phyloP scores from a whole-genome alignment of 2,797 vertebrate genomes.

The Poecilia picta region DNA sequence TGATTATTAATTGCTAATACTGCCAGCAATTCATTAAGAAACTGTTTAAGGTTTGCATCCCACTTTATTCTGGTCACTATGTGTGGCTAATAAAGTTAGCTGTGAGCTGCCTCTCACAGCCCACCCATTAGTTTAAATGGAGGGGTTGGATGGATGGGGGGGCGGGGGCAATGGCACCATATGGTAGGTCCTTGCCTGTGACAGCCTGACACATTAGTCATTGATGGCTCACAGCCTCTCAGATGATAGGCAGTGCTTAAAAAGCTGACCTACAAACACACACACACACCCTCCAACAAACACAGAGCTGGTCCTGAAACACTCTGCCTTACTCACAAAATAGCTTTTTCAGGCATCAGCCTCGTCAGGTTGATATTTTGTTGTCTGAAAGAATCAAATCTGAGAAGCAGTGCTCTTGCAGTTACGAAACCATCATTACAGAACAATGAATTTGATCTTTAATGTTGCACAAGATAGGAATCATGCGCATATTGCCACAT shows the following conservation, averaged over 20 bases:
- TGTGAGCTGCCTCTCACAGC: slow-evolving; percentile 56
- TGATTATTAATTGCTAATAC: slow-evolving; percentile 32
- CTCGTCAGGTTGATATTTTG: slow-evolving; percentile 46
- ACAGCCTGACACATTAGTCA: slow-evolving; percentile 81
- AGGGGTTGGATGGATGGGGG: slow-evolving; percentile 43
- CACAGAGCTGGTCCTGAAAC: slow-evolving; percentile 67
- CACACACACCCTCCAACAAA: slow-evolving; percentile 26
- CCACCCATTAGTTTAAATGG: slow-evolving; percentile 70
- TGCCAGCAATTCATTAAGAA: slow-evolving; percentile 26
- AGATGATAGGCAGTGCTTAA: slow-evolving; percentile 73
- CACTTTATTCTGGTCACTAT: slow-evolving; percentile 34
- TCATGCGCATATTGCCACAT: slow-evolving; percentile 38
- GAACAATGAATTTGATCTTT: slow-evolving; percentile 44
- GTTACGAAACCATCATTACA: slow-evolving; percentile 43
- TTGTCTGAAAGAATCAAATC: not conserved
- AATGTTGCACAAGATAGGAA: slow-evolving; percentile 42
- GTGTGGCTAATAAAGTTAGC: slow-evolving; percentile 52
- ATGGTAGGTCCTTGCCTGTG: slow-evolving; percentile 77
- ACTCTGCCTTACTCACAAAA: slow-evolving; percentile 43
- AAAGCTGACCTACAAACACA: slow-evolving; percentile 71
- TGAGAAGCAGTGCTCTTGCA: slow-evolving; percentile 2
- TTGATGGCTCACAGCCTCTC: slow-evolving; percentile 76
- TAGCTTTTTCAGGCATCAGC: slow-evolving; percentile 46
- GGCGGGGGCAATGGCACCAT: slow-evolving; percentile 59
- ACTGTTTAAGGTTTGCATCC: slow-evolving; percentile 24